Evolutionary conservation across 1,140 invertebrate species (phyloP).

Genomic region (Drosophila simulans): DNA sequence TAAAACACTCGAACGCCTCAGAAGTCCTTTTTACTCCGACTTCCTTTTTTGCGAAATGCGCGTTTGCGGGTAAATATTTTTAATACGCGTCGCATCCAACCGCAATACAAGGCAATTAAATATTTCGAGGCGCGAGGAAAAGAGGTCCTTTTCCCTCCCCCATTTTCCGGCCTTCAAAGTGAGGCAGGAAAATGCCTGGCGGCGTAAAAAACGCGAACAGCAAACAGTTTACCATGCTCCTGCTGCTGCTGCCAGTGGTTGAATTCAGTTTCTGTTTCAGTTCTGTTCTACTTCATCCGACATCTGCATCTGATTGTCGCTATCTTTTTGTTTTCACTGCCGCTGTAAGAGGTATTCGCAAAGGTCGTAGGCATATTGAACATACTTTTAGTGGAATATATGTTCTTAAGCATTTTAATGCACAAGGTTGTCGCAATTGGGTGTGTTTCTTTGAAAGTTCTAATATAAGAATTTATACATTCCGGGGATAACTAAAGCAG

Average conservation of each 20-base stretch:
- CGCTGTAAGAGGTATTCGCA: conserved; percentile 22
- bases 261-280: conserved; percentile 31
- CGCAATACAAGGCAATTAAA: conserved; percentile 83
- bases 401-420: neutral
- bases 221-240: conserved; percentile 70
- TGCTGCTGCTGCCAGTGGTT: conserved; percentile 42
- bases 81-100: conserved; percentile 78
- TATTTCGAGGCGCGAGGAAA: conserved; percentile 66
- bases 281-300: conserved; percentile 6
- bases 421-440: no score
- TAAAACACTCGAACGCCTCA: conserved; percentile 67
- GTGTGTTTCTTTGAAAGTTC: no score
- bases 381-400: neutral
- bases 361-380: neutral
- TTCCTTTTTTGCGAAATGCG: conserved; percentile 4
- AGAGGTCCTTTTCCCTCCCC: conserved; percentile 36
- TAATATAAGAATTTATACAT: no score
- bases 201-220: conserved; percentile 41
- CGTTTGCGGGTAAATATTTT: conserved; percentile 76
- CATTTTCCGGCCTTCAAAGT: conserved; percentile 51
- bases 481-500: no score
- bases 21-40: conserved; percentile 12
- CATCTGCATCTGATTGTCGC: conserved; percentile 65
- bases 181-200: conserved; percentile 39
- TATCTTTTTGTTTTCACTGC: conserved; percentile 55